Conservation (phyloP, 2,888 invertebrate genomes). For the Protodeltote pygarga region DNA sequence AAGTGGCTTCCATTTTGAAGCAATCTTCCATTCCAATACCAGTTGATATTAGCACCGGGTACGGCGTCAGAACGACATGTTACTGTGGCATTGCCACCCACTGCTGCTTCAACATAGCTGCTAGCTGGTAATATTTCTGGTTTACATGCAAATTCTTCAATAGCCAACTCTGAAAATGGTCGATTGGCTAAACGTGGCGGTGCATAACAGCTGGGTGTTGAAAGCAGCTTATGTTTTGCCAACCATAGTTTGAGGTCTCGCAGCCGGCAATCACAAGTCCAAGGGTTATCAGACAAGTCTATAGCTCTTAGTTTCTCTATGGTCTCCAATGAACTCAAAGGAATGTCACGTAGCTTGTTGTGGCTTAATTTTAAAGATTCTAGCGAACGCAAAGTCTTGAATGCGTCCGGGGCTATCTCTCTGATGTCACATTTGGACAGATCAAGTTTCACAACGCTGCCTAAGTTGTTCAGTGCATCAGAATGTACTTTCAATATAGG, state of each 20-base stretch:
- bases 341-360: conserved; percentile 91
- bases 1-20: conserved; percentile 93
- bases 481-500: conserved; percentile 93
- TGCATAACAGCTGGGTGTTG: conserved; percentile 92
- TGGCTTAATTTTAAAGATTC: conserved; percentile 93
- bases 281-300: conserved; percentile 95
- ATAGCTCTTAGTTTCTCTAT: conserved; percentile 92
- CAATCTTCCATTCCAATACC: conserved; percentile 95
- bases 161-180: conserved; percentile 91
- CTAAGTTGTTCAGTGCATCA: conserved; percentile 91
- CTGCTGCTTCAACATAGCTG: conserved; percentile 91
- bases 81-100: conserved; percentile 95
- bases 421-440: conserved; percentile 93
- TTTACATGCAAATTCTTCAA: conserved; percentile 95
- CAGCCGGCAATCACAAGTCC: conserved; percentile 95
- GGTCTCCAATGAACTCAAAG: conserved; percentile 91
- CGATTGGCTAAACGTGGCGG: conserved; percentile 90
- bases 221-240: conserved; percentile 91
- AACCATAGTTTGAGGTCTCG: conserved; percentile 94
- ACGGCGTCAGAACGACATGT: conserved; percentile 93
- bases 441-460: conserved; percentile 93
- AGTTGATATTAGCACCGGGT: conserved; percentile 93
- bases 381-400: conserved; percentile 91
- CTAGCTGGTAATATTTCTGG: conserved; percentile 92
- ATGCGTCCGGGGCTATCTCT: conserved; percentile 90